These are phyloP conservation scores for Madoqua kirkii DNA, from an alignment of 2,113 vertebrate genomes.

Conservation along the genomic window DNA sequence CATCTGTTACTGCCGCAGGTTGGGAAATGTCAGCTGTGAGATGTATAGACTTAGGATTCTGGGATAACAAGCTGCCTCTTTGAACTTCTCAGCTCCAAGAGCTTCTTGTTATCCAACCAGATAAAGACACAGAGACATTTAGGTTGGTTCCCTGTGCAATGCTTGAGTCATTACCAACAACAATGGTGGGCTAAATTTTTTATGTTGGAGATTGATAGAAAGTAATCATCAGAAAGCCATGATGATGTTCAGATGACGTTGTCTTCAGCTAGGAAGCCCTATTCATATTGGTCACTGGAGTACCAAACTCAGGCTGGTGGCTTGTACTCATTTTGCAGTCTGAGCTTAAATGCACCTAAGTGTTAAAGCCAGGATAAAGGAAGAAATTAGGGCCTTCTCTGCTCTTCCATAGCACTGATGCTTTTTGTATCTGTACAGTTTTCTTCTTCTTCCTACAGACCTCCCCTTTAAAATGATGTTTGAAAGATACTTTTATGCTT, in stretches of 20 bases:
- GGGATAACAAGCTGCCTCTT: background rate
- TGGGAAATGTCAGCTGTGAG: slow-evolving; percentile 19
- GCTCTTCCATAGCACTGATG: background rate
- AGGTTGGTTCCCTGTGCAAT: slow-evolving; percentile 1
- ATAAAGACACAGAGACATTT: slow-evolving; percentile 27
- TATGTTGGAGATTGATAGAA: no score
- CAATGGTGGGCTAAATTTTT: slow-evolving; percentile 27
- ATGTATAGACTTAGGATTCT: background rate
- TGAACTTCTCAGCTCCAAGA: slow-evolving; percentile 35
- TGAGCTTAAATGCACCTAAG: background rate
- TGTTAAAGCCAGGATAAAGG: background rate
- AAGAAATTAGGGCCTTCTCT: background rate
- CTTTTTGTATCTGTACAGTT: background rate
- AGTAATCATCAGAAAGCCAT: background rate
- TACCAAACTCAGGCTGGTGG: background rate
- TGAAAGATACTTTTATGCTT: background rate
- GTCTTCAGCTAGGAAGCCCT: background rate
- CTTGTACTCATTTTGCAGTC: background rate
- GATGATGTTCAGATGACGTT: slow-evolving; percentile 17
- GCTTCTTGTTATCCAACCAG: slow-evolving; percentile 40
- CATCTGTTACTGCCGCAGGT: background rate
- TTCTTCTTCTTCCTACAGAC: background rate
- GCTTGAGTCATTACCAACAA: slow-evolving; percentile 43
- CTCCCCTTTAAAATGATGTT: background rate
- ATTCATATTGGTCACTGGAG: background rate